Conservation (phyloP, 1,140 invertebrate species). For the Scaptomyza montana region DNA sequence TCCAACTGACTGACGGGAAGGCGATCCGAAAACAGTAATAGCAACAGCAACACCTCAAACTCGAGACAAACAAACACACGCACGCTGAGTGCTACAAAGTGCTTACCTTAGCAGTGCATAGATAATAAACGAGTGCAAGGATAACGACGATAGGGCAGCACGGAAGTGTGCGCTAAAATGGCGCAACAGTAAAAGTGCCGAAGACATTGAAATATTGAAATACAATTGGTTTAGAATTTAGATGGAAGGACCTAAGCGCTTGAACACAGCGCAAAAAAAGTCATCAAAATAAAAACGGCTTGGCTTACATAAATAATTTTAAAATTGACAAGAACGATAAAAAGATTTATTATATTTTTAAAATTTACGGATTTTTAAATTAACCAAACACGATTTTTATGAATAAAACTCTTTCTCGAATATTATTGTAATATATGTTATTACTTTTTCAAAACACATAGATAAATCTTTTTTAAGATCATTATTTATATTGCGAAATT, state of each 20-base stretch:
- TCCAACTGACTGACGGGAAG: constrained; percentile 46
- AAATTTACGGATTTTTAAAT: too few relatives aligned
- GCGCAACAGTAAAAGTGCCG: constrained; percentile 59
- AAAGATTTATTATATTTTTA: too few relatives aligned
- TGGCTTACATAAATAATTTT: too few relatives aligned
- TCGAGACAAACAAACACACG: constrained; percentile 3
- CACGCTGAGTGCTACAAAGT: constrained; percentile 43
- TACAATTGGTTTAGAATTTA: constrained; percentile 69
- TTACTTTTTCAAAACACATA: too few relatives aligned
- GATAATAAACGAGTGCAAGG: constrained; percentile 76
- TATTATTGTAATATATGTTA: too few relatives aligned
- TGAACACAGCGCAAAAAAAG: constrained; percentile 13
- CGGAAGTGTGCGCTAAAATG: constrained; percentile 65
- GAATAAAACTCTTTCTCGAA: too few relatives aligned
- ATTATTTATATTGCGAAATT: too few relatives aligned
- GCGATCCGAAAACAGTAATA: not conserved
- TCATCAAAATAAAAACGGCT: too few relatives aligned
- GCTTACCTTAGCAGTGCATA: constrained; percentile 64
- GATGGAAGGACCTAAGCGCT: constrained; percentile 2
- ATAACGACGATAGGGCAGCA: constrained; percentile 59
- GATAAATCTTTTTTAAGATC: too few relatives aligned
- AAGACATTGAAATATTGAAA: constrained; percentile 78
- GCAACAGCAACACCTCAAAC: not conserved
- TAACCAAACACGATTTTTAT: too few relatives aligned
- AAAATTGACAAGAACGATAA: too few relatives aligned